phyloP scores from a whole-genome alignment of 2,888 invertebrate genomes.

The Chironomus riparius region DNA sequence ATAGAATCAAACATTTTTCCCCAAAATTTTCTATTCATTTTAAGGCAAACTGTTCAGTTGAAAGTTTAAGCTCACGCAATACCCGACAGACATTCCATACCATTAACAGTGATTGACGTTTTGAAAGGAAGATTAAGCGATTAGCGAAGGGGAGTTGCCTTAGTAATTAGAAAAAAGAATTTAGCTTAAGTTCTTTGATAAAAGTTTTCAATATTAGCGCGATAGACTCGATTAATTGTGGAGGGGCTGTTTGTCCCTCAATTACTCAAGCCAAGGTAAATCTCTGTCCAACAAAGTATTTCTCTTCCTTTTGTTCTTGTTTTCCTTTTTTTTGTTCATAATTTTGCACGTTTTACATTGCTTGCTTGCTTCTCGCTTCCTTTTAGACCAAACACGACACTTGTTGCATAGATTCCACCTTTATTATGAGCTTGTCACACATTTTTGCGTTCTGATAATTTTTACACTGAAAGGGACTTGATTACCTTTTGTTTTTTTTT shows the following conservation, averaged over 20 bases:
- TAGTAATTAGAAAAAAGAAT: not conserved
- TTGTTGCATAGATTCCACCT: not conserved
- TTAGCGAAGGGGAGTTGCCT: not conserved
- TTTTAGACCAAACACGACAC: not conserved
- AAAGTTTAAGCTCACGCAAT: not conserved
- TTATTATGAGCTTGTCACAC: not conserved
- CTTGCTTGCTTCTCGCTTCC: not conserved
- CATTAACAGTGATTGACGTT: no score
- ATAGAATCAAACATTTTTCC: no score
- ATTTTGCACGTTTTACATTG: not conserved
- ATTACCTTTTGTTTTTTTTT: no score
- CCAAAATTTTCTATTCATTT: not conserved
- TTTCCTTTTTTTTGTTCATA: not conserved
- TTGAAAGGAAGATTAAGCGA: no score
- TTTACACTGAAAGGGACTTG: no score
- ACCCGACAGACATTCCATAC: no score
- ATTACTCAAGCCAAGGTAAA: conserved; percentile 39
- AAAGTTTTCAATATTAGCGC: conserved; percentile 42
- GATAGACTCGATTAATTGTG: conserved; percentile 44
- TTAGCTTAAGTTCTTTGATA: not conserved
- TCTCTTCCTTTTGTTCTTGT: not conserved
- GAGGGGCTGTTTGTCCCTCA: conserved; percentile 44
- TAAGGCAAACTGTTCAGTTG: conserved; percentile 7
- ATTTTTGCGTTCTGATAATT: no score
- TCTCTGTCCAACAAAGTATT: not conserved